Evolutionary conservation across 2,888 invertebrate species (phyloP).

Genomic region (Clusia tigrina): DNA sequence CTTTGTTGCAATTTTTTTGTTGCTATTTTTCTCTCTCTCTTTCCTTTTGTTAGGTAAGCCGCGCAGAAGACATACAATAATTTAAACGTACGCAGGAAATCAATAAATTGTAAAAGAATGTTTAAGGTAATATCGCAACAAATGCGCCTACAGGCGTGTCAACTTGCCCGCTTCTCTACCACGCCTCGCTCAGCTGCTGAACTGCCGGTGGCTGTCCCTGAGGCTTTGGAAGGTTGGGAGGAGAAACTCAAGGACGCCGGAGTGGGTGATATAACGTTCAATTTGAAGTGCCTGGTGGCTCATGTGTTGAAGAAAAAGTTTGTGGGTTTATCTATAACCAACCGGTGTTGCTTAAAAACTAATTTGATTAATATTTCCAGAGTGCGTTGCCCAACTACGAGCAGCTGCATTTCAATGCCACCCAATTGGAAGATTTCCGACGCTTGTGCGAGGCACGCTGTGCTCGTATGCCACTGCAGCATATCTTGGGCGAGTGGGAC

Average conservation of each 20-base stretch:
- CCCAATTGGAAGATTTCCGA: slow-evolving; percentile 60
- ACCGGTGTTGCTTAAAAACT: not conserved
- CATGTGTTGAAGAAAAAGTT: slow-evolving; percentile 67
- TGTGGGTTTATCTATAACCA: slow-evolving; percentile 60
- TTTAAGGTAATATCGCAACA: too few relatives aligned
- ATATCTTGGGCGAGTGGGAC: slow-evolving; percentile 77
- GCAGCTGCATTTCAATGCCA: slow-evolving; percentile 45
- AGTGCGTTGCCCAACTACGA: slow-evolving; percentile 46
- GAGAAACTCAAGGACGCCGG: slow-evolving; percentile 64
- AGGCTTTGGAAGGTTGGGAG: slow-evolving; percentile 63
- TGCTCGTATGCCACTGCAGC: slow-evolving; percentile 73
- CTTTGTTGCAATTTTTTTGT: too few relatives aligned
- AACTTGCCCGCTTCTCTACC: too few relatives aligned
- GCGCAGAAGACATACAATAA: too few relatives aligned
- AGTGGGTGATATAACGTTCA: slow-evolving; percentile 67
- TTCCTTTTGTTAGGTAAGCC: too few relatives aligned
- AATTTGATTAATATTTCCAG: slow-evolving; percentile 35
- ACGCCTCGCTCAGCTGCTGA: too few relatives aligned
- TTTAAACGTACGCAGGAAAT: too few relatives aligned
- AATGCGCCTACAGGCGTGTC: too few relatives aligned
- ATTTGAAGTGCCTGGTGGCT: slow-evolving; percentile 69
- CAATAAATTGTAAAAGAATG: too few relatives aligned
- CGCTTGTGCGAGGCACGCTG: slow-evolving; percentile 63
- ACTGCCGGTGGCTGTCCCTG: slow-evolving; percentile 43
- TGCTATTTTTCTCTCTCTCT: too few relatives aligned